Conservation (phyloP, 1,140 invertebrate species). For the Helicorthomorpha holstii region DNA sequence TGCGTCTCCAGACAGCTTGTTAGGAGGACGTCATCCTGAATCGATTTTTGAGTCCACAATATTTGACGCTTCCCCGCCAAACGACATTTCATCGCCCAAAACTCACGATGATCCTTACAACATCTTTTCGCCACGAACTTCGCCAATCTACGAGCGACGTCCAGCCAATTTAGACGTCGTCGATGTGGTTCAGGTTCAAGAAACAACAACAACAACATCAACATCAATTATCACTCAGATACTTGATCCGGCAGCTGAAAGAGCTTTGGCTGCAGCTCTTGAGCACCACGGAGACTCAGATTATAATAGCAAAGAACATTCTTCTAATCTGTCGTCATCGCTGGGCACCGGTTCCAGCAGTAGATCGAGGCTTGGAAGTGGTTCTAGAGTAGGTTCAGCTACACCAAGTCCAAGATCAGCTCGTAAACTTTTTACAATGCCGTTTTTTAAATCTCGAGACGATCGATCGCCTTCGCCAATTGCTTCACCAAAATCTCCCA, state of each 20-base stretch:
- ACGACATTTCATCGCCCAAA: too few relatives aligned
- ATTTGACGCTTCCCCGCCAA: too few relatives aligned
- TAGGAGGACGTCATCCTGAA: too few relatives aligned
- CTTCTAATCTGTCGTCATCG: neutral
- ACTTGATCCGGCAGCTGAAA: conserved; percentile 9
- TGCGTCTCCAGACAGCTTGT: neutral
- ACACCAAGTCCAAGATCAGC: conserved; percentile 6
- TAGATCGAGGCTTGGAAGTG: neutral
- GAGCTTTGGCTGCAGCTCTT: conserved; percentile 13
- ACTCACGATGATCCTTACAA: too few relatives aligned
- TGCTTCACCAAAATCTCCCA: neutral
- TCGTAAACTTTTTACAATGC: conserved; percentile 1
- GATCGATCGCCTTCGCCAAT: neutral
- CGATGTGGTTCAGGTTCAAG: too few relatives aligned
- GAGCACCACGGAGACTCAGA: conserved; percentile 4
- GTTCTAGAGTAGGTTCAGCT: neutral
- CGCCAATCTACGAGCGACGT: neutral
- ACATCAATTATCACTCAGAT: neutral
- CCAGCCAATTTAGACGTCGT: too few relatives aligned
- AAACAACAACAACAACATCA: neutral
- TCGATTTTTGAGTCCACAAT: too few relatives aligned
- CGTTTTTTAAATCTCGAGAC: conserved; percentile 3
- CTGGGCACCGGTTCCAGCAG: neutral
- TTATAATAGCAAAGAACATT: conserved; percentile 1
- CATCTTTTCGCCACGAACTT: neutral